Evolutionary conservation across 2,888 invertebrate species (phyloP).

Genomic region (Malacosoma neustria): DNA sequence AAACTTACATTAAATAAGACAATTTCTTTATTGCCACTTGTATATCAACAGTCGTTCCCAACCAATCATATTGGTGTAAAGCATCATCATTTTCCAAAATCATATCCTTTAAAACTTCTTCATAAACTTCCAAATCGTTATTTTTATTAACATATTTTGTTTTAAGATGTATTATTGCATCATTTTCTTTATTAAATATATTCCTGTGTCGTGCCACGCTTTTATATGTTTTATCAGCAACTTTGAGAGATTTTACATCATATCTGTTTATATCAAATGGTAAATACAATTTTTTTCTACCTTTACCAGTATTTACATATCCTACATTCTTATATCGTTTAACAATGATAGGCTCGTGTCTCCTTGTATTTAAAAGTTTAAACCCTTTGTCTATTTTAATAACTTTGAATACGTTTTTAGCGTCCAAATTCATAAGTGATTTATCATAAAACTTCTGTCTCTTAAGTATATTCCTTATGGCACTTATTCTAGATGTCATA

Average conservation of each 20-base stretch:
- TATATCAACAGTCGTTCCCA: conserved; percentile 41
- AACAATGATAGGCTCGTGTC: conserved; percentile 26
- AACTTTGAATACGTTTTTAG: conserved; percentile 1
- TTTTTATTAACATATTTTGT: not conserved
- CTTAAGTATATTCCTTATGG: conserved; percentile 24
- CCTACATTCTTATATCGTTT: conserved; percentile 12
- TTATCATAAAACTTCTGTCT: conserved; percentile 15
- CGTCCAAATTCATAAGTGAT: not conserved
- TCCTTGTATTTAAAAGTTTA: conserved; percentile 4
- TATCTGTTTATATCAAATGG: not conserved
- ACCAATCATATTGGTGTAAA: conserved; percentile 43
- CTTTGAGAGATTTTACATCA: not conserved
- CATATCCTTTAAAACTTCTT: conserved; percentile 37
- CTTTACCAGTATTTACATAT: not conserved
- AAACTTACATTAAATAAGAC: conserved; percentile 37
- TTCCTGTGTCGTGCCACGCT: conserved; percentile 4
- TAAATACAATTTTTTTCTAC: not conserved
- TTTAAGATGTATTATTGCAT: not conserved
- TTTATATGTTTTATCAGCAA: not conserved
- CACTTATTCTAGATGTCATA: conserved; percentile 22
- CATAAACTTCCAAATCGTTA: conserved; percentile 18
- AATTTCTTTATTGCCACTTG: conserved; percentile 37
- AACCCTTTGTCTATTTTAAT: not conserved
- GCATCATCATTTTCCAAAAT: conserved; percentile 24
- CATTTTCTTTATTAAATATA: not conserved